Conservation (phyloP, 1,140 invertebrate genomes). For the Drosophila jambulina region DNA sequence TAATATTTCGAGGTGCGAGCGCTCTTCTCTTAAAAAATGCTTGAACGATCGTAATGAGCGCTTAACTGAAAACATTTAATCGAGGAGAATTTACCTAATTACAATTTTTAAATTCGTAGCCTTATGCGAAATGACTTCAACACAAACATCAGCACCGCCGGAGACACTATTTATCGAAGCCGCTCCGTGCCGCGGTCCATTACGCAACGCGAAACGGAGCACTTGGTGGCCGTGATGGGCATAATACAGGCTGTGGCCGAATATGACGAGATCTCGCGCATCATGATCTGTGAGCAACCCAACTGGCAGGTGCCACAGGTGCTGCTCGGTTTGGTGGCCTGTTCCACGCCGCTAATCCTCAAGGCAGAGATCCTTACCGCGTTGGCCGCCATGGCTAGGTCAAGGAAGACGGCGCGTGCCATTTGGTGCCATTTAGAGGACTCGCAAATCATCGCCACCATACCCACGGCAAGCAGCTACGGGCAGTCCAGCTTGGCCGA, state of each 20-base stretch:
- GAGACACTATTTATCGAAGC: constrained; percentile 89
- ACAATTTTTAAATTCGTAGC: constrained; percentile 25
- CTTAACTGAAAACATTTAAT: too few species aligned
- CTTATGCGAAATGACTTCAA: constrained; percentile 89
- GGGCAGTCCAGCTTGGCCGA: constrained; percentile 85
- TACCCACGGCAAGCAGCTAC: constrained; percentile 88
- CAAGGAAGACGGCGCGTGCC: constrained; percentile 90
- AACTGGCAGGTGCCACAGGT: constrained; percentile 93
- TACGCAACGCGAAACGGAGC: constrained; percentile 94
- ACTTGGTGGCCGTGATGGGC: constrained; percentile 92
- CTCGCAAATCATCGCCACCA: constrained; percentile 92
- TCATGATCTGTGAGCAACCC: constrained; percentile 93
- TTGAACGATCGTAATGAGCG: too few species aligned
- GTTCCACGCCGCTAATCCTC: constrained; percentile 92
- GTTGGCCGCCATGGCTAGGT: constrained; percentile 91
- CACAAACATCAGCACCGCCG: constrained; percentile 66
- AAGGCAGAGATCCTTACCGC: constrained; percentile 93
- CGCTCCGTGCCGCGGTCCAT: constrained; percentile 88
- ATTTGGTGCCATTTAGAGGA: constrained; percentile 95
- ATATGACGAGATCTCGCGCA: constrained; percentile 91
- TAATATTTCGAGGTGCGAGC: too few species aligned
- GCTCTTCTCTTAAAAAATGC: too few species aligned
- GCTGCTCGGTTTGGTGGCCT: constrained; percentile 93
- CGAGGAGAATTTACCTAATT: background rate
- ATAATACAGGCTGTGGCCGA: constrained; percentile 92